Evolutionary conservation across 2,888 invertebrate species (phyloP).

Genomic region (Drosophila mimica): DNA sequence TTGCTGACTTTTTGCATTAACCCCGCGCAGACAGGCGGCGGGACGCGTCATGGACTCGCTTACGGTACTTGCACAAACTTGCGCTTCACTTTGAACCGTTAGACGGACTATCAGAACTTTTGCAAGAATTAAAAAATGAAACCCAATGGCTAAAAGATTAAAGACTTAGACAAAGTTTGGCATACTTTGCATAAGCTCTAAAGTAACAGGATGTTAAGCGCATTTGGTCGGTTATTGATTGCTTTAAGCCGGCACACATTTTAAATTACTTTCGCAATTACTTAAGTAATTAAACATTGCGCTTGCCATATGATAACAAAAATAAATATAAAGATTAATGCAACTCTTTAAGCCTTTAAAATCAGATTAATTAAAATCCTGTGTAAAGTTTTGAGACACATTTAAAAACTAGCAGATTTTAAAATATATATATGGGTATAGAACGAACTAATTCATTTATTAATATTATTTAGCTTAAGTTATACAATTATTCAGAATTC

Average conservation of each 20-base stretch:
- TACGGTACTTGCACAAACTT: constrained; percentile 44
- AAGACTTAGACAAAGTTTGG: constrained; percentile 29
- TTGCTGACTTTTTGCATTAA: constrained; percentile 17
- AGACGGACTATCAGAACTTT: constrained; percentile 39
- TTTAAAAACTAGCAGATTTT: not conserved
- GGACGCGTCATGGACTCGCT: constrained; percentile 35
- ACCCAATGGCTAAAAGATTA: not conserved
- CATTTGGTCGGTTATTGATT: not conserved
- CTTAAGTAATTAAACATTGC: not conserved
- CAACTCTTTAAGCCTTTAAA: not conserved
- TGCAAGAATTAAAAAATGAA: constrained; percentile 3
- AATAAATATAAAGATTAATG: not conserved
- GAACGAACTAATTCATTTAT: not conserved
- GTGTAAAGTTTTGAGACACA: not conserved
- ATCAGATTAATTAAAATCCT: not conserved
- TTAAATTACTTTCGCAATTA: not conserved
- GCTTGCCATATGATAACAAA: not conserved
- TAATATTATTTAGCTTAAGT: not conserved
- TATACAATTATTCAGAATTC: not conserved
- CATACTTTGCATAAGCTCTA: constrained; percentile 30
- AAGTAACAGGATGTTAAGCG: constrained; percentile 2
- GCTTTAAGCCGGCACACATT: not conserved
- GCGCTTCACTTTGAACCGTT: constrained; percentile 33
- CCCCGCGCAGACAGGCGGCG: not conserved
- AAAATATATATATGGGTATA: not conserved